These are phyloP conservation scores for Venturia canescens DNA, from an alignment of 1,140 invertebrate species.

Conservation along the genomic window DNA sequence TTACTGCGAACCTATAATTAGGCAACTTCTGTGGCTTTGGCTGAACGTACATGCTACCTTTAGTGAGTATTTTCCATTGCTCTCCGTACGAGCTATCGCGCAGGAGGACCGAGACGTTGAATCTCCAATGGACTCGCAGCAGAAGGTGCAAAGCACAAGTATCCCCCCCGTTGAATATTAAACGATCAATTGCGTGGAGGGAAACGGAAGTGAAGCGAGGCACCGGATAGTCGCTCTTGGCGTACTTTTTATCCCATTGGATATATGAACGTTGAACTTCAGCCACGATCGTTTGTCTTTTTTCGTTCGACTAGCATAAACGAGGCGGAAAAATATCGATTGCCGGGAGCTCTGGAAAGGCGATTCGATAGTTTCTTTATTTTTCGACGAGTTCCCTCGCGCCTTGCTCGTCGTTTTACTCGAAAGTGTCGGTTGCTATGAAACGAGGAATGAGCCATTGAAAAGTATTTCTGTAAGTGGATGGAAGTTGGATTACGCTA, in stretches of 20 bases:
- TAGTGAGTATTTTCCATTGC: too few relatives aligned
- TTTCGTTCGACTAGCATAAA: background rate
- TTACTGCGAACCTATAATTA: too few relatives aligned
- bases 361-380: background rate
- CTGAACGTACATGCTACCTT: too few relatives aligned
- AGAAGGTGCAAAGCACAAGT: background rate
- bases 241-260: constrained; percentile 2
- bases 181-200: constrained; percentile 6
- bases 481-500: background rate
- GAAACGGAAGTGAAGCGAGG: background rate
- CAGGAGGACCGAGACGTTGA: too few relatives aligned
- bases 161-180: background rate
- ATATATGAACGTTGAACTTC: background rate
- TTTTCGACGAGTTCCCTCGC: too few relatives aligned
- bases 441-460: too few relatives aligned
- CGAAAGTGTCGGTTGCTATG: background rate
- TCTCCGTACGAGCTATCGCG: too few relatives aligned
- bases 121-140: too few relatives aligned
- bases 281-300: background rate
- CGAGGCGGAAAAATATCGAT: constrained; percentile 4
- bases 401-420: too few relatives aligned
- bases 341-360: background rate
- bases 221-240: background rate
- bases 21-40: too few relatives aligned
- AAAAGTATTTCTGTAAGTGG: background rate